phyloP scores from a whole-genome alignment of 2,113 vertebrate species.

The Emydura subglobosa region DNA sequence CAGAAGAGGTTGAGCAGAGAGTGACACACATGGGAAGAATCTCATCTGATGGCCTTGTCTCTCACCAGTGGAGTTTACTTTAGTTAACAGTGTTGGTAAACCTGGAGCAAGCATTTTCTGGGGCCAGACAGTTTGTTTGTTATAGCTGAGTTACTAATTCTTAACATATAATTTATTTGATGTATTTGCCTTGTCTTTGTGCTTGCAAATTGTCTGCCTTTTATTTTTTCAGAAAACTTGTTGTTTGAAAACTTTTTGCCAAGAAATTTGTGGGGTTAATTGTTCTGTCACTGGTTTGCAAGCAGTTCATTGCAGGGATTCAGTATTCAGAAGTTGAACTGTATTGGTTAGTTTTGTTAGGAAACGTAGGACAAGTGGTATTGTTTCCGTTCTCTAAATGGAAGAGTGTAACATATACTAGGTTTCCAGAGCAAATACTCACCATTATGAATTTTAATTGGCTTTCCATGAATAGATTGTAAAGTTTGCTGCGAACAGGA shows the following conservation, averaged over 20 bases:
- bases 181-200: not conserved
- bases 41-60: not conserved
- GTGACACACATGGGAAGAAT: not conserved
- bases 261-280: not conserved
- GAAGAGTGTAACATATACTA: not conserved
- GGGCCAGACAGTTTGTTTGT: not conserved
- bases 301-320: not conserved
- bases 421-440: not conserved
- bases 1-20: not conserved
- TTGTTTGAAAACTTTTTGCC: not conserved
- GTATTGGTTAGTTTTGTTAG: not conserved
- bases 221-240: not conserved
- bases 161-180: not conserved
- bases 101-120: not conserved
- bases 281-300: not conserved
- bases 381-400: not conserved
- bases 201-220: not conserved
- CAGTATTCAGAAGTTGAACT: not conserved
- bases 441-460: not conserved
- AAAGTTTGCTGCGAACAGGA: not conserved
- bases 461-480: not conserved
- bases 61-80: conserved; percentile 4
- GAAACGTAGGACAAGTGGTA: not conserved
- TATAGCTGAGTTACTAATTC: not conserved
- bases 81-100: not conserved